Evolutionary conservation across 2,888 invertebrate genomes (phyloP).

Genomic region (Halictus ligatus): DNA sequence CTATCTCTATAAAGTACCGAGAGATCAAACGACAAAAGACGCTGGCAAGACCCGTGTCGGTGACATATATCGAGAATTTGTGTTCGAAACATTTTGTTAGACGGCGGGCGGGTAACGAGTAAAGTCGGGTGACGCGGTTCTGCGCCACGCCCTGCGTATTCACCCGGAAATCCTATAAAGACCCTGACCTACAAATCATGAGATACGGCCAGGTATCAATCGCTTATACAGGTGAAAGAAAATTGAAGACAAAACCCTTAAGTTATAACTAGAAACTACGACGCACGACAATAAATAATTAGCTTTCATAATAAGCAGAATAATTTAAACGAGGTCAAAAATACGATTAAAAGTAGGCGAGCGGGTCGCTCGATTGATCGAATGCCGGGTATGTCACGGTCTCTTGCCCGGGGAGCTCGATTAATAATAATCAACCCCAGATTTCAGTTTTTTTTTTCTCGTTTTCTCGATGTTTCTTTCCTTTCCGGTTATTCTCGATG

Average conservation of each 20-base stretch:
- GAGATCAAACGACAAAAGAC: too few relatives aligned
- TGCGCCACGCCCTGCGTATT: background rate
- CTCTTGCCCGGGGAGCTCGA: conserved; percentile 29
- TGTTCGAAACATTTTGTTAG: too few relatives aligned
- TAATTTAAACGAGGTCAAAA: conserved; percentile 34
- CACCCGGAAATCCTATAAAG: background rate
- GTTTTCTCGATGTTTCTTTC: background rate
- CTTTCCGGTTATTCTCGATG: background rate
- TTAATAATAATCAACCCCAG: conserved; percentile 25
- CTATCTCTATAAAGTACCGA: too few relatives aligned
- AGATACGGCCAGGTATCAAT: too few relatives aligned
- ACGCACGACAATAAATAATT: conserved; percentile 67
- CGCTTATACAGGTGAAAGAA: background rate
- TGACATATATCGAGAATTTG: too few relatives aligned
- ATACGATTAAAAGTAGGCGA: conserved; percentile 45
- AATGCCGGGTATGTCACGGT: conserved; percentile 5
- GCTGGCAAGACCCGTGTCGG: too few relatives aligned
- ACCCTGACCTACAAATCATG: background rate
- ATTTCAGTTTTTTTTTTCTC: conserved; percentile 6
- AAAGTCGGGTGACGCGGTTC: too few relatives aligned
- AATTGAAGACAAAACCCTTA: conserved; percentile 43
- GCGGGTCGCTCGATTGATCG: conserved; percentile 21
- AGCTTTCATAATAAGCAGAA: conserved; percentile 12
- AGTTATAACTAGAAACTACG: conserved; percentile 45
- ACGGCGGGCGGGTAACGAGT: too few relatives aligned